Evolutionary conservation across 2,113 vertebrate genomes (phyloP), one percentile per base, ranked within the genome.

Genomic region (Piliocolobus tephrosceles): DNA sequence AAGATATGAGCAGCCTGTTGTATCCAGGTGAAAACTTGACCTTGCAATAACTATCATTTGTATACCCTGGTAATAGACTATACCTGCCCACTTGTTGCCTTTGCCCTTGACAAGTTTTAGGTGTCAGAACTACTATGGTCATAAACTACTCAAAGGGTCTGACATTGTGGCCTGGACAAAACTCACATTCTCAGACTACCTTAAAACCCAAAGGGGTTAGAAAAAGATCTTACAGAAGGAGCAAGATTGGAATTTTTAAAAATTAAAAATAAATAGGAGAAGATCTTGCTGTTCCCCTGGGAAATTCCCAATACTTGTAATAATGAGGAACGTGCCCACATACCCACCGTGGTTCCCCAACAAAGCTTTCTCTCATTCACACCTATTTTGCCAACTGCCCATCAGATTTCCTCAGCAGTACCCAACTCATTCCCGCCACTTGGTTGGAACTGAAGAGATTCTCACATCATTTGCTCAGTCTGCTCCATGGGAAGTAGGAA

Each of bases 41-140:
- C 98, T 98, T 98, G 98, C 98, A 98, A 98, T 94, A 98, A 98
- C 96, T 96, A 75, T 95, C 94, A 96, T 93, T 91, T 97, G 85
- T 78, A 95, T 80, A 91, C 66, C 79, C 88, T 76, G 89, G 57
- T 97, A 95, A 94, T 14, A 38, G 79, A 81, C 94, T 97, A 64
- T 97, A 85, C 57, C 50, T 61, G 47, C 92, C 87, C 70, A 97
- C 76, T 94, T 50, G 17, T 91, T 95, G 94, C 16, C 64, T 75
- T 94, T 97, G 96, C 83, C 92, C 90, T 64, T 94, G 61, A 96
- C 76, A 90, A 94, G 73, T 93, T 80, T 78, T 96, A 88, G 58
- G 78, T 92, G 94, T 95, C 96, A 95, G 86, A 93, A 98, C 93
- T 97, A 17, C 64, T 40, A 35, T 32, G 40, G 64, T 8, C 0